Evolutionary conservation across 1,140 invertebrate species (phyloP).

Genomic region (Drosophila carrolli): DNA sequence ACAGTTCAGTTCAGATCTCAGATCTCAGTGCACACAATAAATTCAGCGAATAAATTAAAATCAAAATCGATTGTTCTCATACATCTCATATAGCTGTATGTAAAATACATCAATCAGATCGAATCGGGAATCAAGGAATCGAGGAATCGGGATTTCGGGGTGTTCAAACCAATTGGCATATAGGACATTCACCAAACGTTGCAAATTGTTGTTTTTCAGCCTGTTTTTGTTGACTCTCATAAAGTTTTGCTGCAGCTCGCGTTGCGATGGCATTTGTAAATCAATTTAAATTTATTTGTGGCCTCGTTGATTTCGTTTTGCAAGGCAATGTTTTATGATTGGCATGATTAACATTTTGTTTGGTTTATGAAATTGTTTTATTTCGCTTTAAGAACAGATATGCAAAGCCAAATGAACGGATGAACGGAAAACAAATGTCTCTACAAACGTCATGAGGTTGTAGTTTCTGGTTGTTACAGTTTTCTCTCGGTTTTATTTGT

Average conservation of each 20-base stretch:
- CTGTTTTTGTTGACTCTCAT: slow-evolving; percentile 39
- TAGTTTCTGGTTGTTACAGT: slow-evolving; percentile 24
- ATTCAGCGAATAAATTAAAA: slow-evolving; percentile 49
- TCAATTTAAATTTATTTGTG: slow-evolving; percentile 48
- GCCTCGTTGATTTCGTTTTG: slow-evolving; percentile 28
- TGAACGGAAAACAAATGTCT: slow-evolving; percentile 56
- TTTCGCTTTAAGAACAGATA: slow-evolving; percentile 35
- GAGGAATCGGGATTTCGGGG: neutral
- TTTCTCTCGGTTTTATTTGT: slow-evolving; percentile 18
- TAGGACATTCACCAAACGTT: slow-evolving; percentile 84
- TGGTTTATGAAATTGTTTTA: slow-evolving; percentile 47
- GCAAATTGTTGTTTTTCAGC: slow-evolving; percentile 32
- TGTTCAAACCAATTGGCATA: slow-evolving; percentile 83
- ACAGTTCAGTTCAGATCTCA: slow-evolving; percentile 18
- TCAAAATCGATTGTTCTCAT: slow-evolving; percentile 39
- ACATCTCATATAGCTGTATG: slow-evolving; percentile 17
- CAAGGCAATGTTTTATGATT: slow-evolving; percentile 52
- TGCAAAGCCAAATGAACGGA: slow-evolving; percentile 58
- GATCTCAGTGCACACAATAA: slow-evolving; percentile 46
- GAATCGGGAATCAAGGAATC: slow-evolving; percentile 13
- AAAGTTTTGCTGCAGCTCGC: slow-evolving; percentile 32
- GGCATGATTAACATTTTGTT: slow-evolving; percentile 58
- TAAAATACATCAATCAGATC: slow-evolving; percentile 42
- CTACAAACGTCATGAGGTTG: slow-evolving; percentile 15
- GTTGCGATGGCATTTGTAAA: slow-evolving; percentile 33